Evolutionary conservation across 2,113 vertebrate species (phyloP).

Genomic region (Gallinago paraguaiae): DNA sequence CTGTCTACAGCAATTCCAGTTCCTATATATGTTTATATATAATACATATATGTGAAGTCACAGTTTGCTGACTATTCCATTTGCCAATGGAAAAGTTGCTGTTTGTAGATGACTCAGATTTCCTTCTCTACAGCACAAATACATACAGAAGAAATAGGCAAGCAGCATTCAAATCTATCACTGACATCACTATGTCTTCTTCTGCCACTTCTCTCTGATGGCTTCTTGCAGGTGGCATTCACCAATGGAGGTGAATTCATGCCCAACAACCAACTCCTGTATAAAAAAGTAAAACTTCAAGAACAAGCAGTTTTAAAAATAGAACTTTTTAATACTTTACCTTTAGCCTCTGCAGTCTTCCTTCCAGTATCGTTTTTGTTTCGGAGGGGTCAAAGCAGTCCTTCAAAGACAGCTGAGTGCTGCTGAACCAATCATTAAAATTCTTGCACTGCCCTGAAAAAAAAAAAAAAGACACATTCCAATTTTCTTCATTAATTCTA

Average conservation of each 20-base stretch:
- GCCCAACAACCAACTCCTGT: background rate
- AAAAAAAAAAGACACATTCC: background rate
- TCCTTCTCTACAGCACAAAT: background rate
- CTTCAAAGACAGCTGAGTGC: slow-evolving; percentile 82
- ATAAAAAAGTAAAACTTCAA: background rate
- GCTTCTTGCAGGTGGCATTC: background rate
- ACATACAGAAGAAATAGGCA: background rate
- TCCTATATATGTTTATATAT: background rate
- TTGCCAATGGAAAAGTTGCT: background rate
- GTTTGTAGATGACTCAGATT: background rate
- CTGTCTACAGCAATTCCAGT: background rate
- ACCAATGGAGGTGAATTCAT: background rate
- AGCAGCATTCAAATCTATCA: background rate
- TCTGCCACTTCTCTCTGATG: background rate
- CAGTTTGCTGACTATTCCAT: background rate
- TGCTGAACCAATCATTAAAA: slow-evolving; percentile 88
- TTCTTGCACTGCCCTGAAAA: slow-evolving; percentile 84
- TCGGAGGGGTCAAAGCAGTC: slow-evolving; percentile 87
- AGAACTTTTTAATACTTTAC: slow-evolving; percentile 71
- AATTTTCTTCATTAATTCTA: background rate
- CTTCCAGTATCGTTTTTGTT: slow-evolving; percentile 78
- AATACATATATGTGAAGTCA: background rate
- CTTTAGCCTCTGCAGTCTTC: slow-evolving; percentile 79
- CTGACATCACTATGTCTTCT: background rate
- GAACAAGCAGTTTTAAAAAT: background rate